These are phyloP conservation scores for Neodiprion pinetum DNA, from an alignment of 1,140 invertebrate genomes.

Conservation along the genomic window DNA sequence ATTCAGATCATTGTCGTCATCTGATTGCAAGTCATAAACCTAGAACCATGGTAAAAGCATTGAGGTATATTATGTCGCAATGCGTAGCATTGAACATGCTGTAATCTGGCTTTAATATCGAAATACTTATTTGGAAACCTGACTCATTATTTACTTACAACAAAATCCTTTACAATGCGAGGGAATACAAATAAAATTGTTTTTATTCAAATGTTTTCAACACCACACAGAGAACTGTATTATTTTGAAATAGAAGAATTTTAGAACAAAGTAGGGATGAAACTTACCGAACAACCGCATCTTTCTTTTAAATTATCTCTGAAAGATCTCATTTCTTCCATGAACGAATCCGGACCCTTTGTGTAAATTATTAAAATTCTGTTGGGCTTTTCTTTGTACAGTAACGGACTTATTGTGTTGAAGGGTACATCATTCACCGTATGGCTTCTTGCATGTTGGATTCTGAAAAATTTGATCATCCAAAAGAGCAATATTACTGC, in stretches of 20 bases:
- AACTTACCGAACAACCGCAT: neutral
- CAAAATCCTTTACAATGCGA: too few species aligned
- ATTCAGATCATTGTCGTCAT: neutral
- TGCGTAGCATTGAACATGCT: too few species aligned
- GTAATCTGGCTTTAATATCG: too few species aligned
- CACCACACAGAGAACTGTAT: neutral
- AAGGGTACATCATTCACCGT: neutral
- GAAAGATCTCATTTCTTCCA: neutral
- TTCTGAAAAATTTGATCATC: neutral
- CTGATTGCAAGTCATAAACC: neutral
- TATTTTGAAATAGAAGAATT: neutral
- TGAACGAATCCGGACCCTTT: neutral
- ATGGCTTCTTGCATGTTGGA: neutral
- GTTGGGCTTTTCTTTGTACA: neutral
- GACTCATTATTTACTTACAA: neutral
- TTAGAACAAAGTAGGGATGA: neutral
- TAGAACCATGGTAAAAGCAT: neutral
- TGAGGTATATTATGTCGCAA: too few species aligned
- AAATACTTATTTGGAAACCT: neutral
- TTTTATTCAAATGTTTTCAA: neutral
- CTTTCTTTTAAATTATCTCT: neutral
- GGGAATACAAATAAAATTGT: neutral
- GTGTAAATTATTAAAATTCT: neutral
- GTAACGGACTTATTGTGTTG: too few species aligned
- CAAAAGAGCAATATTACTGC: neutral